Evolutionary conservation across 2,113 vertebrate species (phyloP).

Genomic region (Ivindomyrus marchei): DNA sequence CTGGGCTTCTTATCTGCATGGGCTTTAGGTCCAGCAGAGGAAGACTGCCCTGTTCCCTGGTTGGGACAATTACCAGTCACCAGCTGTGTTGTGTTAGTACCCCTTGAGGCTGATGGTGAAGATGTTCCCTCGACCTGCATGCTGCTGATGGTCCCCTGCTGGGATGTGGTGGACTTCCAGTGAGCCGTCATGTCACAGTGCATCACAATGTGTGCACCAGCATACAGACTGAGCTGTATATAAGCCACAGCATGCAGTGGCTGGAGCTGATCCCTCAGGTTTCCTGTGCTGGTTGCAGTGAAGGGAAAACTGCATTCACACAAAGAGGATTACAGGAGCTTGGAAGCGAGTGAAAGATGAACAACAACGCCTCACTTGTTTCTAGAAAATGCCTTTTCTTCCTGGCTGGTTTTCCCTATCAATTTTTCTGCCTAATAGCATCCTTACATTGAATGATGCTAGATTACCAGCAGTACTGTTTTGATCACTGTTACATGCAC

Average conservation of each 20-base stretch:
- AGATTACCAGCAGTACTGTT: not conserved
- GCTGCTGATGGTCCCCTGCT: not conserved
- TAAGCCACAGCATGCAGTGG: slow-evolving; percentile 30
- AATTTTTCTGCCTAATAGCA: not conserved
- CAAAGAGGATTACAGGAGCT: not conserved
- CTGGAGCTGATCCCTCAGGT: slow-evolving; percentile 14
- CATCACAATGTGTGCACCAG: slow-evolving; percentile 8
- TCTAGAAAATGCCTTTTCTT: not conserved
- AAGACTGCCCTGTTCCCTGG: not conserved
- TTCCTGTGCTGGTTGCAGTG: slow-evolving; percentile 1
- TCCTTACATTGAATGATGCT: not conserved
- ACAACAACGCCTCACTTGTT: not conserved
- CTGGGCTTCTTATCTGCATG: not conserved
- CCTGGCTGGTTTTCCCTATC: not conserved
- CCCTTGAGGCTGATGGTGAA: not conserved
- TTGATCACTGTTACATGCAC: not conserved
- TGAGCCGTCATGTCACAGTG: not conserved
- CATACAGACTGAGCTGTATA: slow-evolving; percentile 45
- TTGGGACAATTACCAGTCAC: not conserved
- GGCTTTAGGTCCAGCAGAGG: not conserved
- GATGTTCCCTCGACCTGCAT: not conserved
- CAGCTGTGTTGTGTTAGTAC: not conserved
- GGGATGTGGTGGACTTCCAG: not conserved
- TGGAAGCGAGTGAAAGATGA: not conserved
- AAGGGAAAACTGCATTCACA: not conserved